Conservation (phyloP, 2,888 invertebrate genomes). For the Synanthedon formicaeformis region DNA sequence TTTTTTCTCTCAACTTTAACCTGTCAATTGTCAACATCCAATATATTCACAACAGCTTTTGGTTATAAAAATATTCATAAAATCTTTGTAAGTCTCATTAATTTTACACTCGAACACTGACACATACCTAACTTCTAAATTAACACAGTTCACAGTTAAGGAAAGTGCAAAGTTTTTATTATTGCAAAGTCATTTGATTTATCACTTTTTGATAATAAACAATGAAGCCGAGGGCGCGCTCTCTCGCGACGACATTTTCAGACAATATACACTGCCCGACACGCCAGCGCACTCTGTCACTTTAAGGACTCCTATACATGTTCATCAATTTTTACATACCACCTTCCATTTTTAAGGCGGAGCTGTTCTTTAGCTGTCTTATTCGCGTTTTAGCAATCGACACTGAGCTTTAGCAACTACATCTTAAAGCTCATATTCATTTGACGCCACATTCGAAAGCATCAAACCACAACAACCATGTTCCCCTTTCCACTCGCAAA, state of each 20-base stretch:
- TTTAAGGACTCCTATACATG: constrained; percentile 70
- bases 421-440: constrained; percentile 11
- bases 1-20: no score
- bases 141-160: constrained; percentile 18
- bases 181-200: constrained; percentile 66
- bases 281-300: constrained; percentile 69
- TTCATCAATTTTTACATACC: constrained; percentile 72
- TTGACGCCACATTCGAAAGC: constrained; percentile 17
- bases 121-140: constrained; percentile 12
- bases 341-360: constrained; percentile 72
- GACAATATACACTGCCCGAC: constrained; percentile 69
- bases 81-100: not conserved
- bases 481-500: constrained; percentile 45
- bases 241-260: constrained; percentile 61
- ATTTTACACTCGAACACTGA: constrained; percentile 9
- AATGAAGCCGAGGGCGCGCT: constrained; percentile 48
- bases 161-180: constrained; percentile 29
- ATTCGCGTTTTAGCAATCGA: constrained; percentile 12
- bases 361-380: constrained; percentile 58
- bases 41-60: no score
- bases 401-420: constrained; percentile 6
- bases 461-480: constrained; percentile 36
- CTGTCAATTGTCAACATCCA: no score
- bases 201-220: constrained; percentile 68
- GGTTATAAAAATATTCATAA: not conserved